Base-by-base conservation (phyloP, 2,113 vertebrate species). In the Synchiropus splendidus region DNA sequence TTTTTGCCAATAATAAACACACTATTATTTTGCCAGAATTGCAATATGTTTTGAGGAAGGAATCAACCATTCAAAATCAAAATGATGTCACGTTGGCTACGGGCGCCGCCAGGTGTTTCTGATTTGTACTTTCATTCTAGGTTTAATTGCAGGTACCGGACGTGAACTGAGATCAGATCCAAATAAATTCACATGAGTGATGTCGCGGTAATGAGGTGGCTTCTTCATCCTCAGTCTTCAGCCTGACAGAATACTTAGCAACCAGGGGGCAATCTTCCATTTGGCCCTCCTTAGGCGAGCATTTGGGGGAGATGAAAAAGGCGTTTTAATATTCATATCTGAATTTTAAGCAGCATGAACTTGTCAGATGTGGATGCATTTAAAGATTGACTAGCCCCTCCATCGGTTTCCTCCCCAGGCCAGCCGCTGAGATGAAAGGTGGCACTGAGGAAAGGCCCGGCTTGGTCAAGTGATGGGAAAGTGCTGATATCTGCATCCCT, bases 401-500 rank as follows among this genome's bases (percentile, higher is more conserved):
- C 63, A 61, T 77, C 71, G 67, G 66, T 63, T 77, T 67, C 72
- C 78, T 80, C 56, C 57, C 31, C 45, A 36, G 60, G 66, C 69
- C 33, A 52, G 74, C 80, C 72, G 77, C 81, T 59, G 54, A 84
- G 75, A 86, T 83, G 71, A 85, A 85, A 85, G 80, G 58, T 72
- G 74, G 67, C 39, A 30, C 62, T 69, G 64, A 41, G 64, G 59
- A 61, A 64, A 75, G 67, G 70, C 75, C 51, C 54, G 45, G 18
- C 39, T 47, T 70, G 72, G 77, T 82, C 74, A 84, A 78, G 58
- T 42, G 69, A 72, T 80, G 65, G 61, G 43, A 76, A 81, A 78
- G 64, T 63, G 64, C 73, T 80, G 64, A 82, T 64, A 80, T 78
- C 64, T 81, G 62, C 80, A 80, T 77, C 71, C 39, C 78, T 86